Evolutionary conservation across 2,888 invertebrate genomes (phyloP).

Genomic region (Athalia rosae): DNA sequence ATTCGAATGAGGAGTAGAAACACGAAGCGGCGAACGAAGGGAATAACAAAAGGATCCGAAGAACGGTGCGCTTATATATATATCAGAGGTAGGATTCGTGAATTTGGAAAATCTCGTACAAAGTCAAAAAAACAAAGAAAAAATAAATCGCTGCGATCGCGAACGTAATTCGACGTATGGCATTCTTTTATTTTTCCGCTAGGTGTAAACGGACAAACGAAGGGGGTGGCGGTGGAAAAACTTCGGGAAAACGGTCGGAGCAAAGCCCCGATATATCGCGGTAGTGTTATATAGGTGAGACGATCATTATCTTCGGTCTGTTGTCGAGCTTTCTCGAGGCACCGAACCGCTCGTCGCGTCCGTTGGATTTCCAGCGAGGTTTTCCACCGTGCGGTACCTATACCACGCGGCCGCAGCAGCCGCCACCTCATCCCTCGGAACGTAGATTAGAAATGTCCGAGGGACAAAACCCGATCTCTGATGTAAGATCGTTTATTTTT

Average conservation of each 20-base stretch:
- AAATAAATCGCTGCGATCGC: neutral
- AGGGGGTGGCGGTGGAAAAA: neutral
- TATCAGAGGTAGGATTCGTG: conserved; percentile 5
- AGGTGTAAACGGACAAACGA: too few relatives aligned
- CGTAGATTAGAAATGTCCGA: neutral
- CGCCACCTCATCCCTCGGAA: too few relatives aligned
- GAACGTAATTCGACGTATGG: neutral
- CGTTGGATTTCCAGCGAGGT: neutral
- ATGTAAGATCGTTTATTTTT: conserved; percentile 33
- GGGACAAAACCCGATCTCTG: conserved; percentile 32
- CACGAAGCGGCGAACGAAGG: too few relatives aligned
- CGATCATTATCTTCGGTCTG: conserved; percentile 14
- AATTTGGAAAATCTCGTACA: neutral
- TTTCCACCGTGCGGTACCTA: neutral
- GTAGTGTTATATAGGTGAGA: neutral
- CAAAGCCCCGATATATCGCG: neutral
- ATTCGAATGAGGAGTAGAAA: too few relatives aligned
- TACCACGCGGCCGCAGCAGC: neutral
- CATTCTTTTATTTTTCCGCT: neutral
- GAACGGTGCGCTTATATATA: conserved; percentile 28
- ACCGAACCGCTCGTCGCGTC: neutral
- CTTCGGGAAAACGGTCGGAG: neutral
- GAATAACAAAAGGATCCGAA: neutral
- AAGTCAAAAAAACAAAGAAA: neutral
- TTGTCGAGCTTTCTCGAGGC: conserved; percentile 19